Base-by-base conservation (phyloP, 2,888 invertebrate species). In the Lasioglossum pauxillum region DNA sequence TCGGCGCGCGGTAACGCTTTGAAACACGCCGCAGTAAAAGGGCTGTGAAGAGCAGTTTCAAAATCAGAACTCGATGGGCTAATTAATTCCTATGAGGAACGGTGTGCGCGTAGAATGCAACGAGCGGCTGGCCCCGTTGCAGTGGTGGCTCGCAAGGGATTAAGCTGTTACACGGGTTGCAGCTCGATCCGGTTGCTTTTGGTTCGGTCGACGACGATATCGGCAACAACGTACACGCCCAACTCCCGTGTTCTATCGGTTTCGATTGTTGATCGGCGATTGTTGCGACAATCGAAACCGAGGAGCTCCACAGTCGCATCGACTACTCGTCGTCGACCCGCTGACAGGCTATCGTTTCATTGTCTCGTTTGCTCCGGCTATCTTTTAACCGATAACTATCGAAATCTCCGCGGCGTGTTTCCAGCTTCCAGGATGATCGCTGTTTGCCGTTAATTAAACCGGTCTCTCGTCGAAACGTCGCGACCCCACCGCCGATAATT, bases 261-360 rank as follows among this genome's bases (percentile, higher is more conserved):
- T 64, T 31, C 16, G 31, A 64, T 64, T 64, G 64, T 31, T 12
- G 64, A 53, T 53, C 53, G 23, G 23, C 67, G 67, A 69, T 35
- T 69, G 67, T 35, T 53, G 53, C 53, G 53, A 53, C 53, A 53
- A 53, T 53, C 31, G 27, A 64, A 31, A 31, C 64, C 64, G 64
- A 64, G 64, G 64, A 64, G 27, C 31, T 64, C 31, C 64, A 16
- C 64, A 10, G n/a, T 53, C 53, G 53, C 53, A n/a, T n/a, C 53
- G 53, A 53, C 53, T 53, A 23, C n/a, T 53, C 53, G n/a, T 53
- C 53, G 64, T 16, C 64, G 31, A 41, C 7, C 38, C 41, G 71
- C 5, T 41, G 71, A 71, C 71, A 71, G 71, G 41, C 71, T n/a
- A 71, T 71, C 71, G 71, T 71, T 71, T 16, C 71, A 71, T 71